Conservation (phyloP, 2,888 invertebrate species). For the Erynnis tages region DNA sequence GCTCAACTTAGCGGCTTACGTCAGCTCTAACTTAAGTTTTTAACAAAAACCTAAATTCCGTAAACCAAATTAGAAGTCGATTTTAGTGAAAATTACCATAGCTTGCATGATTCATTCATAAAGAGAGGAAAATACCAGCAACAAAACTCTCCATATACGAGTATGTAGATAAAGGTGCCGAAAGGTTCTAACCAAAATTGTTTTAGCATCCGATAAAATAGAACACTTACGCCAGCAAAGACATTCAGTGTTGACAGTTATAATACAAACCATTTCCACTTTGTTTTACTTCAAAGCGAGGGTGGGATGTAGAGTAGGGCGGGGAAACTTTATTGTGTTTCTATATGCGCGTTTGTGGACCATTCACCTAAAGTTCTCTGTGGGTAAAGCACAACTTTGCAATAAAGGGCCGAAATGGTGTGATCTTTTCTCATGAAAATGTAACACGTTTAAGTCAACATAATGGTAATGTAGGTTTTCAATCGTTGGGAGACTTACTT, state of each 20-base stretch:
- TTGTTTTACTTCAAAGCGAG: conserved; percentile 26
- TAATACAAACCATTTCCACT: conserved; percentile 24
- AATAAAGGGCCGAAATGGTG: not conserved
- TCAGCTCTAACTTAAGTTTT: too few relatives aligned
- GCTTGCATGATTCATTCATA: too few relatives aligned
- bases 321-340: conserved; percentile 19
- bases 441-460: too few relatives aligned
- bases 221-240: conserved; percentile 21
- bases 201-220: conserved; percentile 17
- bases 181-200: conserved; percentile 13
- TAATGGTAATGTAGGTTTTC: too few relatives aligned
- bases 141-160: not conserved
- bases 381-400: conserved; percentile 1
- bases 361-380: conserved; percentile 12
- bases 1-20: too few relatives aligned
- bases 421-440: not conserved
- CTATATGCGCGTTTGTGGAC: conserved; percentile 8
- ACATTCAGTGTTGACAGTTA: conserved; percentile 23
- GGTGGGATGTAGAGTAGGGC: conserved; percentile 12
- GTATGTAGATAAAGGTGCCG: not conserved
- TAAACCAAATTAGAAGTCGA: too few relatives aligned
- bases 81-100: too few relatives aligned
- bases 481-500: too few relatives aligned
- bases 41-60: too few relatives aligned
- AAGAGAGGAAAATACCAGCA: not conserved